phyloP scores from a whole-genome alignment of 2,888 invertebrate species.

The Rhagonycha lutea region DNA sequence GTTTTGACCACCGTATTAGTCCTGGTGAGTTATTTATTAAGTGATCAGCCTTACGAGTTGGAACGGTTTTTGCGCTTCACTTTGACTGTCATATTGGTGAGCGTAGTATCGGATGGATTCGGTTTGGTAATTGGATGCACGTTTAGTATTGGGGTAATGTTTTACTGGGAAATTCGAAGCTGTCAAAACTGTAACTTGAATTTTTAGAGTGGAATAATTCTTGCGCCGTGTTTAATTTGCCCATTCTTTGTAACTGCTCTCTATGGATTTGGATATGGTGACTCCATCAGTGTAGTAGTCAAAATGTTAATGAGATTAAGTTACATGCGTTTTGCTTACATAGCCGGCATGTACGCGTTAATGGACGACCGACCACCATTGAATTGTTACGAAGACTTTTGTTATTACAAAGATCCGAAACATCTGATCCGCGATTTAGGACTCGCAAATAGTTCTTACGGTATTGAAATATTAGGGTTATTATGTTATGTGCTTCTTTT shows the following conservation, averaged over 20 bases:
- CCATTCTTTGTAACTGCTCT: slow-evolving; percentile 63
- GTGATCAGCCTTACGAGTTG: slow-evolving; percentile 70
- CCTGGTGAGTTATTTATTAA: slow-evolving; percentile 60
- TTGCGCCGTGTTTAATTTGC: slow-evolving; percentile 61
- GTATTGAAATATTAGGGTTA: not conserved
- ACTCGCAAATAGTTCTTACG: not conserved
- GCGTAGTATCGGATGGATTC: slow-evolving; percentile 73
- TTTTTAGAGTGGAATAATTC: slow-evolving; percentile 64
- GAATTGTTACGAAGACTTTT: not conserved
- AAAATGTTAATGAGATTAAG: not conserved
- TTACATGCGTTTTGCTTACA: not conserved
- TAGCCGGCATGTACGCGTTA: not conserved
- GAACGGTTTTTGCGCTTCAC: slow-evolving; percentile 64
- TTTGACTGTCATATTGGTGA: slow-evolving; percentile 61
- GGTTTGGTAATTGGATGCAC: slow-evolving; percentile 72
- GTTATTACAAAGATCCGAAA: not conserved
- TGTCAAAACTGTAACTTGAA: no score
- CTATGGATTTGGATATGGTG: slow-evolving; percentile 66
- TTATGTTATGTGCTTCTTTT: not conserved
- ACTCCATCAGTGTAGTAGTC: not conserved
- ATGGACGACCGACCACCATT: not conserved
- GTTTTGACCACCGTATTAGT: slow-evolving; percentile 58
- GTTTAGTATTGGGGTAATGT: slow-evolving; percentile 61
- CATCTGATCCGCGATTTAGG: not conserved
- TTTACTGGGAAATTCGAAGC: not conserved